Base-by-base conservation (phyloP, 1,140 invertebrate genomes). In the Lepidostoma basale region DNA sequence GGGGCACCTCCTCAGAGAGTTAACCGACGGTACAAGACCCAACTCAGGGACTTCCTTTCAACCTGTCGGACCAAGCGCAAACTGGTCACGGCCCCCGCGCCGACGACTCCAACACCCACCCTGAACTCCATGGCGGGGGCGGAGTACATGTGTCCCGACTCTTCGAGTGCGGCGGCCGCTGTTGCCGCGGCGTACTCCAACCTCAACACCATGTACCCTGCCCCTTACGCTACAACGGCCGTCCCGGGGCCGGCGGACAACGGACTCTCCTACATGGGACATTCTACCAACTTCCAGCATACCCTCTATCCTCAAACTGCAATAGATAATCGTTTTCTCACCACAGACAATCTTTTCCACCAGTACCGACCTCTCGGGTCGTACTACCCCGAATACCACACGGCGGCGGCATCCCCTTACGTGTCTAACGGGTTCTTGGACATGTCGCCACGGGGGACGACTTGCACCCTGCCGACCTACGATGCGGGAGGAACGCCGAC, bases 31-130 rank as follows among this genome's bases (percentile, higher is more conserved):
- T 96, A 96, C 79, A 97, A 97, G 78, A 96, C 94, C 4, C 95
- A 97, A 79, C 83, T 96, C 3, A 83, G 94, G 26, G 96, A 98
- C 80, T 96, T 97, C 77, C 83, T 97, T 4, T 95, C 94, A 3
- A 96, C 93, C 1, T 96, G 94, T 78, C 86, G 94, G 59, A 93
- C 91, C 63, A 97, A 97, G 78, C 87, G 94, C 75, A 95, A 96
- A 83, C 82, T 92, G 22, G 85, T 89, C 12, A 83, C 77, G 9
- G 82, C 78, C 1, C 80, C 79, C 18, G 78, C 77, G 66, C 84
- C 80, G 68, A 49, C 70, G 74, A 0, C 70, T 80, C 68, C 77
- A 78, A 28, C 83, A 69, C 72, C 83, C 67, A 74, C 77, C 0
- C 74, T 78, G 25, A 77, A 78, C 71, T 54, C 76, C 4, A 77